These are phyloP conservation scores for Miopithecus talapoin DNA, from an alignment of 2,797 vertebrate species.

Conservation along the genomic window DNA sequence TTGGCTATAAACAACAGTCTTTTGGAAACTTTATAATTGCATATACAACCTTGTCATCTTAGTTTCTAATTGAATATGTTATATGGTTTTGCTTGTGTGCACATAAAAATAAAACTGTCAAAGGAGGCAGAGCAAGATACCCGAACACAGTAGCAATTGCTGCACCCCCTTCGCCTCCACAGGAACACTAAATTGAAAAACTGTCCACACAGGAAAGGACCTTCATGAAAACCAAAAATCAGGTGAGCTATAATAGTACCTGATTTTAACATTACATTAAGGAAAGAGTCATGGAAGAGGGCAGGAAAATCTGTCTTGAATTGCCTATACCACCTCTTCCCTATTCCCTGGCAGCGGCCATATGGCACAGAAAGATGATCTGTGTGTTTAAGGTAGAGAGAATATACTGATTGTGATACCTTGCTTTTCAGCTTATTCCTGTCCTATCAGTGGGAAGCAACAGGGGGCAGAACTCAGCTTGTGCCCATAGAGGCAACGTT, in stretches of 20 bases:
- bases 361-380: too few species aligned
- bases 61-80: slow-evolving; percentile 44
- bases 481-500: too few species aligned
- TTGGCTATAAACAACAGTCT: slow-evolving; percentile 34
- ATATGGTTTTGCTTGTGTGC: background rate
- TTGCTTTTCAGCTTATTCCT: too few species aligned
- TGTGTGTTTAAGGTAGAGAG: too few species aligned
- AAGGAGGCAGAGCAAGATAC: background rate
- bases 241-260: background rate
- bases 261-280: background rate
- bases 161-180: background rate
- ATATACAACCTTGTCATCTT: background rate
- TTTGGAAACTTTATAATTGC: slow-evolving; percentile 13
- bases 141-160: background rate
- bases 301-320: background rate
- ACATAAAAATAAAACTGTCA: background rate
- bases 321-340: too few species aligned
- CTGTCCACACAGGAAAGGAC: background rate
- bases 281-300: background rate
- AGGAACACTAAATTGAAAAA: background rate
- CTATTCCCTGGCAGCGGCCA: too few species aligned
- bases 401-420: too few species aligned
- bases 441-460: too few species aligned
- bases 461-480: too few species aligned
- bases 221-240: background rate